Percentiles rank a stretch among this genome's conserved stretches.
Conservation (phyloP, 2,797 vertebrate genomes). For the Muscicapa comitata region DNA sequence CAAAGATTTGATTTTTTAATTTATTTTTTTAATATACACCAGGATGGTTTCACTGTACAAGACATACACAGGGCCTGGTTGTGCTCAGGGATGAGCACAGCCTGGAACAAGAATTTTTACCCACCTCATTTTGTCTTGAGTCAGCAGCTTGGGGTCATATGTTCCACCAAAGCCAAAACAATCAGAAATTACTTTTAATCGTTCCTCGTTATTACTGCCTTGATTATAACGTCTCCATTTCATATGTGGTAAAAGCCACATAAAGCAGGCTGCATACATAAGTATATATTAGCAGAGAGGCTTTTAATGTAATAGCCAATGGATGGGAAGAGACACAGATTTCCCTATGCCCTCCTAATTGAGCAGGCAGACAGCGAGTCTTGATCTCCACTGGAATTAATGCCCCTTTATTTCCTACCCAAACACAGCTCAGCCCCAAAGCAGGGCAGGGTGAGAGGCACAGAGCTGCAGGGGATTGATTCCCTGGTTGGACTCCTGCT, state of each 20-base stretch:
- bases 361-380: slow-evolving; percentile 40
- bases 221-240: slow-evolving; percentile 59
- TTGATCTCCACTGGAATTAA: not conserved
- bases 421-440: not conserved
- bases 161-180: slow-evolving; percentile 56
- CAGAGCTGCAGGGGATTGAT: not conserved
- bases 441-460: not conserved
- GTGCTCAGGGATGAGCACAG: not conserved
- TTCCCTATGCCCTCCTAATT: slow-evolving; percentile 31
- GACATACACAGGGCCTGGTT: fast-evolving
- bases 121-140: not conserved
- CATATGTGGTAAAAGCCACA: slow-evolving; percentile 64
- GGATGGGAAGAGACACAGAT: not conserved
- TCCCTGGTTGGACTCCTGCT: not conserved
- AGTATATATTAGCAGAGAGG: slow-evolving; percentile 50
- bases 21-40: not conserved
- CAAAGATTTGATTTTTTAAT: not conserved
- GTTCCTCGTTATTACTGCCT: not conserved
- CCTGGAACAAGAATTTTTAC: not conserved
- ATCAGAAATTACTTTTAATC: slow-evolving; percentile 63
- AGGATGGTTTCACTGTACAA: not conserved
- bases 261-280: slow-evolving; percentile 41
- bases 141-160: slow-evolving; percentile 47
- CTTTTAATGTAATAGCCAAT: slow-evolving; percentile 27
- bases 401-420: not conserved